Evolutionary conservation across 2,113 vertebrate species (phyloP), one percentile per base, ranked within the genome.

Genomic region (Chitala chitala): DNA sequence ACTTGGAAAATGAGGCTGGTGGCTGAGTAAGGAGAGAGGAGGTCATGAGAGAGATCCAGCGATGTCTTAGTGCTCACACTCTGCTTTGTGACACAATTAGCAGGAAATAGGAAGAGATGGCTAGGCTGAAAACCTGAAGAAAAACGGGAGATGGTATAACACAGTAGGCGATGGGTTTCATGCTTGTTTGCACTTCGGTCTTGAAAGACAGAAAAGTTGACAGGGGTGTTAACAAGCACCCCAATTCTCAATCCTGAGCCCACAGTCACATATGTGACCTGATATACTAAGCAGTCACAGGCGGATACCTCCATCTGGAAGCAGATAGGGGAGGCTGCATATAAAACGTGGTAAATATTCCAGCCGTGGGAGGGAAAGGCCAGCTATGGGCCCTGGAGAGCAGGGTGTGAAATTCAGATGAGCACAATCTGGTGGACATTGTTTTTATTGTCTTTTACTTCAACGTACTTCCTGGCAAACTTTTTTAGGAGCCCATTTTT

Each of bases 401-500:
- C 29, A 61, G 15, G 58, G 15, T 36, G 10, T 36, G 17, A 61
- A 61, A 61, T 61, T 61, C 58, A 61, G 58, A 61, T 61, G 58
- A 61, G 58, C 29, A 38, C 58, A 61, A 61, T 61, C 58, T 36
- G 58, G 31, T 36, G 58, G 31, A 33, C 31, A 61, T 61, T 61
- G 26, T 61, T 17, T 61, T 61, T 61, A 61, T 31, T 61, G 58
- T 61, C 38, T 17, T 33, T 17, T n/a, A 33, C 33, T 29, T n/a
- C 17, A 17, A 61, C n/a, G 29, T 15, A 38, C 31, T 61, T 20
- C 58, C n/a, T 29, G n/a, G 58, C 5, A 0, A 17, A 20, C 15
- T 15, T 36, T n/a, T 61, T 61, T 61, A 61, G 58, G 58, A 61
- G 58, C 58, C 38, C 33, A 61, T 61, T 61, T 33, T 17, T 36